Evolutionary conservation across 2,797 vertebrate genomes (phyloP).

Genomic region (Coreius guichenoti): DNA sequence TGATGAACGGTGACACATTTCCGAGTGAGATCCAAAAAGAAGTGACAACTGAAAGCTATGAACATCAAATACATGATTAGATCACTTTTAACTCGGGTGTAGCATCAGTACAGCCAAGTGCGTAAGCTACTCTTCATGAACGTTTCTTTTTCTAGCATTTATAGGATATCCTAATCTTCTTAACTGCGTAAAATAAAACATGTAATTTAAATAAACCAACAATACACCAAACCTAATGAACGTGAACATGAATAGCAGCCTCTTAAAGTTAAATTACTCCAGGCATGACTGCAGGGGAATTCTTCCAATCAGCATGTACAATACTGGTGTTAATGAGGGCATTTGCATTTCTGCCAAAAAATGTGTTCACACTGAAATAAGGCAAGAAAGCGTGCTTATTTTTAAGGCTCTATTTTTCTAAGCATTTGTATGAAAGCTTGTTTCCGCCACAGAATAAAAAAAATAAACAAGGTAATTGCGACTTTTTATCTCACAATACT

Average conservation of each 20-base stretch:
- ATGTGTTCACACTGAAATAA: background rate
- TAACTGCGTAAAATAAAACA: constrained; percentile 1
- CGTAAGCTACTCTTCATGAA: background rate
- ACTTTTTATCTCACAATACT: too few species aligned
- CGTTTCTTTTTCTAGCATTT: background rate
- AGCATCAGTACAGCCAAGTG: background rate
- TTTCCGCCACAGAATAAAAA: too few species aligned
- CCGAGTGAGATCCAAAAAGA: background rate
- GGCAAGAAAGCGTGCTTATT: background rate
- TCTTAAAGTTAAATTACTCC: constrained; percentile 10
- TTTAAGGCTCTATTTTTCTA: background rate
- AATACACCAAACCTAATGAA: constrained; percentile 28
- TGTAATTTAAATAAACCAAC: constrained; percentile 19
- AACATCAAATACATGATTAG: constrained; percentile 17
- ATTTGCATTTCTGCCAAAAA: constrained; percentile 26
- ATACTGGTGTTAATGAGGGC: background rate
- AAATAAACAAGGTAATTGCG: too few species aligned
- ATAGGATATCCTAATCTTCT: background rate
- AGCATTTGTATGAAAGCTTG: background rate
- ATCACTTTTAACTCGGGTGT: constrained; percentile 4
- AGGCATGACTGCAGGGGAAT: constrained; percentile 24
- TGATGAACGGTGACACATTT: constrained; percentile 41
- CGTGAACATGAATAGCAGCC: constrained; percentile 3
- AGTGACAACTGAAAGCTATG: constrained; percentile 10
- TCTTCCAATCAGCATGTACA: constrained; percentile 23